Evolutionary conservation across 2,888 invertebrate genomes (phyloP), one percentile per base, ranked within the genome.

Genomic region (Thelaira solivaga): DNA sequence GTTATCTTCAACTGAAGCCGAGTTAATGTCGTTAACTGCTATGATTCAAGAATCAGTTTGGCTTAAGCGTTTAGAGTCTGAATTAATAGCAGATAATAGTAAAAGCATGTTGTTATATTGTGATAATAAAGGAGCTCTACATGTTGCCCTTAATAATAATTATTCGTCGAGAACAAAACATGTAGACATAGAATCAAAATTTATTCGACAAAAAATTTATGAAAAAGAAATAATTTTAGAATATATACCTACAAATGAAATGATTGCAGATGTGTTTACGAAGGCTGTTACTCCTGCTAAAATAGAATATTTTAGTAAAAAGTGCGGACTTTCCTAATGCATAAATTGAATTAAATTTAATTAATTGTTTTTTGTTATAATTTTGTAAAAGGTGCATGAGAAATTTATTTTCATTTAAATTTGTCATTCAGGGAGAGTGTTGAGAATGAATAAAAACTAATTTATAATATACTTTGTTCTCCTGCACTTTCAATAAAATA

Each of bases 11-110:
- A 31, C 29, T 8, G 49, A 29, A 11, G 49, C 49, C 29, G 49
- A 18, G 11, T 55, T 64, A 11, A 49, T 64, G 22, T 24, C 41
- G 29, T 5, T 59, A 59, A 68, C 53, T n/a, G 55, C 72, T 13
- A 64, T 57, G 2, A 77, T 77, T 13, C 73, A 77, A 16, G 76
- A 76, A 34, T 62, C 57, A n/a, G 41, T 51, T 11, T 76, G 65
- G 71, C 49, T n/a, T n/a, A n/a, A n/a, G n/a, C n/a, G n/a, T n/a
- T n/a, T n/a, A n/a, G n/a, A n/a, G n/a, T n/a, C n/a, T 76, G 24
- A 45, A 24, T 5, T 22, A 4, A 11, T 5, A 3, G 6, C 11
- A 11, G 24, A n/a, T 1, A 22, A 10, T 4, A 1, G 3, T 10
- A 29, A 18, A 29, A 49, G 16, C 4, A 49, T 29, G 22, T 24